These are phyloP conservation scores for Megalops cyprinoides DNA, from an alignment of 2,797 vertebrate genomes.

Conservation along the genomic window DNA sequence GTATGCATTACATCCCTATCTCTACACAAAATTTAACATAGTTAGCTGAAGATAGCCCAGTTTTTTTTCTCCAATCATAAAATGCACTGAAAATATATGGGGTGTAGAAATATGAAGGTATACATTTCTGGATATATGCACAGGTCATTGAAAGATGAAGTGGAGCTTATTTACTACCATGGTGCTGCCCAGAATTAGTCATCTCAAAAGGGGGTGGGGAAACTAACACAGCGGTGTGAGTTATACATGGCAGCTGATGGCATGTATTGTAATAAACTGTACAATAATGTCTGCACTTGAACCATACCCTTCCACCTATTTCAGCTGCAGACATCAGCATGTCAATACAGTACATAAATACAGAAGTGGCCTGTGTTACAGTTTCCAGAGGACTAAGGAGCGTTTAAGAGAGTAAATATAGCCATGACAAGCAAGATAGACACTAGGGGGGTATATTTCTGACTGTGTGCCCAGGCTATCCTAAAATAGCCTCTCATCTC, in stretches of 20 bases:
- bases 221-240: not conserved
- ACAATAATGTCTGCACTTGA: too few relatives aligned
- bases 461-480: conserved; percentile 33
- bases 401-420: conserved; percentile 66
- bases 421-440: conserved; percentile 59
- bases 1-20: not conserved
- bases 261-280: not conserved
- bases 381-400: conserved; percentile 26
- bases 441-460: conserved; percentile 63
- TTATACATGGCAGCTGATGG: not conserved
- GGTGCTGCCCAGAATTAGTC: not conserved
- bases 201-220: not conserved
- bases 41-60: not conserved
- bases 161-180: too few relatives aligned
- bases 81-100: not conserved
- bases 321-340: not conserved
- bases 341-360: conserved; percentile 24
- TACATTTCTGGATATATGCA: too few relatives aligned
- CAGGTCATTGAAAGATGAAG: too few relatives aligned
- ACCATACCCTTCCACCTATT: too few relatives aligned
- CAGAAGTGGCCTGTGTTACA: conserved; percentile 27
- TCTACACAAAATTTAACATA: not conserved
- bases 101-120: too few relatives aligned
- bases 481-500: conserved; percentile 30
- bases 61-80: not conserved